These are phyloP conservation scores for Gallinago nigripennis DNA, from an alignment of 2,797 vertebrate species.

Conservation along the genomic window DNA sequence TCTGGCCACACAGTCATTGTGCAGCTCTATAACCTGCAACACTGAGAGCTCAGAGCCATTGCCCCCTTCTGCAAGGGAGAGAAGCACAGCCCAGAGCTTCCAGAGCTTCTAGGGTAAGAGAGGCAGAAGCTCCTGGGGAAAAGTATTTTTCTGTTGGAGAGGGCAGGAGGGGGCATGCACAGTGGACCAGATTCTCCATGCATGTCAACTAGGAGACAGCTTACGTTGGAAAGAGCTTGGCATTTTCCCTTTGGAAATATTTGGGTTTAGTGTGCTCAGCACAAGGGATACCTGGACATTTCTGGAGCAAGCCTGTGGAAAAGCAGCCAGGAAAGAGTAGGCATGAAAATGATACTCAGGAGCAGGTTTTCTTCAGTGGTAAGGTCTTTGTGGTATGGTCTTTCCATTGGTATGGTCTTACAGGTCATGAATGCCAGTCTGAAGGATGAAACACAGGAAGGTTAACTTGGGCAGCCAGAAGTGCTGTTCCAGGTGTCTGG, in stretches of 20 bases:
- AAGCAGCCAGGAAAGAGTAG: not conserved
- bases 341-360: not conserved
- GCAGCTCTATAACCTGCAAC: not conserved
- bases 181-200: not conserved
- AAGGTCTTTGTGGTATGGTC: not conserved
- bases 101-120: not conserved
- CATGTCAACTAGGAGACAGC: not conserved
- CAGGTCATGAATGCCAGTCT: not conserved
- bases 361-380: not conserved
- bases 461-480: not conserved
- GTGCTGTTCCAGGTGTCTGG: not conserved
- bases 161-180: not conserved
- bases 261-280: not conserved
- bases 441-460: not conserved
- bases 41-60: not conserved
- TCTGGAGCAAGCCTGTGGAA: not conserved
- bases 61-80: not conserved
- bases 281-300: not conserved
- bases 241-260: not conserved
- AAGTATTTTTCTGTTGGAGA: not conserved
- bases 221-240: not conserved
- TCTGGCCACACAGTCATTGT: not conserved
- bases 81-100: not conserved
- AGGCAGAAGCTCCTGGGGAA: not conserved
- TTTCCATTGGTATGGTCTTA: not conserved